phyloP scores from a whole-genome alignment of 2,113 vertebrate genomes.

The Antennarius striatus region DNA sequence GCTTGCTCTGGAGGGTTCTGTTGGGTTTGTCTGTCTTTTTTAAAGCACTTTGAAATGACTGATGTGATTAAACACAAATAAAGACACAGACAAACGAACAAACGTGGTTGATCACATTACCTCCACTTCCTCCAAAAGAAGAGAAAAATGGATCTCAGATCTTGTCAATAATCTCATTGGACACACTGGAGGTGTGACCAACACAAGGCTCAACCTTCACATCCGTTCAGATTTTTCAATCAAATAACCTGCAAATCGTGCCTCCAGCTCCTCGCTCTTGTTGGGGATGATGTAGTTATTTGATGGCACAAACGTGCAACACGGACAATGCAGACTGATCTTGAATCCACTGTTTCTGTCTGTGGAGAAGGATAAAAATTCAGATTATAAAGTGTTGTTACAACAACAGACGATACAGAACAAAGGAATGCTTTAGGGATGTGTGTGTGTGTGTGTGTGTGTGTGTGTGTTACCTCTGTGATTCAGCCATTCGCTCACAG shows the following conservation, averaged over 20 bases:
- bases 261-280: conserved; percentile 96
- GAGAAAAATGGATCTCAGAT: too few relatives aligned
- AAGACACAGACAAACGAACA: too few relatives aligned
- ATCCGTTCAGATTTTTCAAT: not conserved
- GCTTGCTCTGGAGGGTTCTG: too few relatives aligned
- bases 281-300: conserved; percentile 98
- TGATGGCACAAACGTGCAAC: conserved; percentile 94
- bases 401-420: not conserved
- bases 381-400: not conserved
- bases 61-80: too few relatives aligned
- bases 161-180: too few relatives aligned
- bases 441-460: conserved; percentile 30
- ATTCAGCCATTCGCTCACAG: conserved; percentile 95
- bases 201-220: too few relatives aligned
- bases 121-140: too few relatives aligned
- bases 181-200: too few relatives aligned
- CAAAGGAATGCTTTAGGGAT: not conserved
- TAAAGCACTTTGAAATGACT: too few relatives aligned
- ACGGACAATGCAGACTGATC: conserved; percentile 96
- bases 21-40: too few relatives aligned
- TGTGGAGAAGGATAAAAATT: conserved; percentile 76
- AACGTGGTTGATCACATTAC: too few relatives aligned
- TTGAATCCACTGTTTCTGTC: conserved; percentile 98
- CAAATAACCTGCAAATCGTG: conserved; percentile 91
- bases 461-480: conserved; percentile 85